These are phyloP conservation scores for Corydoras sp. DNA, from an alignment of 2,113 vertebrate species.

Conservation along the genomic window DNA sequence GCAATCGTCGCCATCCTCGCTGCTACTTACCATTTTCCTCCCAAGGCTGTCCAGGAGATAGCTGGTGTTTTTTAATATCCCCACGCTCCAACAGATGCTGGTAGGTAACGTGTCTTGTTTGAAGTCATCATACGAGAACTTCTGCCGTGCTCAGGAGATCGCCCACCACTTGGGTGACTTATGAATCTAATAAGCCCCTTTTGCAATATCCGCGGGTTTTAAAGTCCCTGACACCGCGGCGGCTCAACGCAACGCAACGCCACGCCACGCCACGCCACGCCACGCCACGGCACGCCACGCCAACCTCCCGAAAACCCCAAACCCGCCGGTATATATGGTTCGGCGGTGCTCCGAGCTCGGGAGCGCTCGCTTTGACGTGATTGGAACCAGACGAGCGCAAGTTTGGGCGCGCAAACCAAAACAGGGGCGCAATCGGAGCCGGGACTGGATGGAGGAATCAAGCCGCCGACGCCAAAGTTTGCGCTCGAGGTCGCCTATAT, in stretches of 20 bases:
- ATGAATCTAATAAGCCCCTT: slow-evolving; percentile 99
- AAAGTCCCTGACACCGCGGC: slow-evolving; percentile 94
- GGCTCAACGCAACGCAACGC: slow-evolving; percentile 43
- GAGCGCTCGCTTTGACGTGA: slow-evolving; percentile 59
- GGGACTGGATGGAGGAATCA: slow-evolving; percentile 10
- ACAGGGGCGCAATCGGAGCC: slow-evolving; percentile 36
- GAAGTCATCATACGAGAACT: slow-evolving; percentile 99
- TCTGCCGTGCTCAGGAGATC: slow-evolving; percentile 99
- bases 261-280: no score
- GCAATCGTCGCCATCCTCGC: slow-evolving; percentile 62
- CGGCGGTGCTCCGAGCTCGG: no score
- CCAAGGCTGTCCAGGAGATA: slow-evolving; percentile 91
- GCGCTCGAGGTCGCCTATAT: background rate
- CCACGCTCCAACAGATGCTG: slow-evolving; percentile 99
- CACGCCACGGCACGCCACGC: no score
- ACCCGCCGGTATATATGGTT: no score
- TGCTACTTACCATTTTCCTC: slow-evolving; percentile 94
- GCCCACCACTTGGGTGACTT: slow-evolving; percentile 99
- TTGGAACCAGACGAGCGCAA: slow-evolving; percentile 76
- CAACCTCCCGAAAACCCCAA: no score
- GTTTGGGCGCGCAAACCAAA: slow-evolving; percentile 18
- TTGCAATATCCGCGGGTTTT: slow-evolving; percentile 95
- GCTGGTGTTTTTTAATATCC: slow-evolving; percentile 95
- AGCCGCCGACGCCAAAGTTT: slow-evolving; percentile 23
- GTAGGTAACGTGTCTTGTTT: slow-evolving; percentile 99